Base-by-base conservation (phyloP, 2,797 vertebrate genomes). In the Leptatherina wallacei region DNA sequence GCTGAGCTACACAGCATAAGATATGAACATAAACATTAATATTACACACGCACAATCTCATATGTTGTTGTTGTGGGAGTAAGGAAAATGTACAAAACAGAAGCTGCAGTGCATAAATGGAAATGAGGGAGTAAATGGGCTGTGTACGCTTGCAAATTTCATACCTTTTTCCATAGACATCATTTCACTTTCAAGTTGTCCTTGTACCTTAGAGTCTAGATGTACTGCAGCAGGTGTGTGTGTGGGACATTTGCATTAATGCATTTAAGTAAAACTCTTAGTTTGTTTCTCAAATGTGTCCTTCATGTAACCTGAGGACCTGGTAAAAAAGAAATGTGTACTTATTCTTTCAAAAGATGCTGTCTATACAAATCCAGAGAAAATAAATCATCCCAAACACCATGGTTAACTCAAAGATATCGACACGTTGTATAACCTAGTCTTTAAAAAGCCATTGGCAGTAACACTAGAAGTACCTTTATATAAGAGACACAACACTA, bases 221-320 rank as follows among this genome's bases (percentile, higher is more conserved):
- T 35, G 22, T 8, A 54, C n/a, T 30, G 14, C 33, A 65, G 24
- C 66, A 83, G 36, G 65, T 80, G 68, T 60, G 27, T 59, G n/a
- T 49, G 24, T 27, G n/a, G n/a, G 11, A 14, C 10, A 70, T 70
- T 69, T 60, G 44, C 47, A 69, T 75, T n/a, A 20, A 22, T 66
- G 22, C 6, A 18, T 70, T 65, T 47, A 47, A 20, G 69, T 29
- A 30, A 54, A 52, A 65, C 12, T 3, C 22, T n/a, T 57, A 3
- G 0, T 78, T 85, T 87, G 69, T 16, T 30, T 75, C 60, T 75
- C 75, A 89, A 85, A 88, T 67, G 8, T 51, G 5, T 40, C 22
- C 8, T 14, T 2, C 55, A 1, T 24, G 29, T 68, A n/a, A 79
- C 32, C 33, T 5, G 29, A 58, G 65, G 33, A 22, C 24, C 57